These are phyloP conservation scores for Homarus gammarus DNA, from an alignment of 2,888 invertebrate genomes.

Conservation along the genomic window DNA sequence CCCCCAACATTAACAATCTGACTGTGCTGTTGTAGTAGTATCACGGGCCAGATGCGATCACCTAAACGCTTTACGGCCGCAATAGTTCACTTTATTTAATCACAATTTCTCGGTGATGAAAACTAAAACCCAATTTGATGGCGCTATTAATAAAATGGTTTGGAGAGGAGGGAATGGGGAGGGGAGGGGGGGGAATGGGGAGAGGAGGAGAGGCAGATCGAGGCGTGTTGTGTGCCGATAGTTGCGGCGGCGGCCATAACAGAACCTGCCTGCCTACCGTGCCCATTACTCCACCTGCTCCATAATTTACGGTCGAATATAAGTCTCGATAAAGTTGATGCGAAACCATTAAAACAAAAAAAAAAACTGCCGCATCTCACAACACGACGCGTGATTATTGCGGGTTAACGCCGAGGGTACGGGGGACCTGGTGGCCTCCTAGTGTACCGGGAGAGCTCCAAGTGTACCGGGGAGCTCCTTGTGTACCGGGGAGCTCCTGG, in stretches of 20 bases:
- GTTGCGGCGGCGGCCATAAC: not conserved
- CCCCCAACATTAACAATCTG: not conserved
- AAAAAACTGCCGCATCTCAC: not conserved
- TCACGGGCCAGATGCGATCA: not conserved
- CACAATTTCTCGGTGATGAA: not conserved
- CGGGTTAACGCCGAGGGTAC: too few species aligned
- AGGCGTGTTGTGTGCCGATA: not conserved
- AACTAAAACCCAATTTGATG: not conserved
- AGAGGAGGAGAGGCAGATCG: too few species aligned
- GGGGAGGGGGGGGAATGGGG: not conserved
- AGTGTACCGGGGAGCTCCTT: too few species aligned
- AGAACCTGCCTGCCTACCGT: not conserved
- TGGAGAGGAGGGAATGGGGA: not conserved
- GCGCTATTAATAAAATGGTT: not conserved
- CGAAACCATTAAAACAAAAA: constrained; percentile 2
- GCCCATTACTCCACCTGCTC: too few species aligned
- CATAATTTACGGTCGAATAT: not conserved
- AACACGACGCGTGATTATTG: too few species aligned
- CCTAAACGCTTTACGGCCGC: not conserved
- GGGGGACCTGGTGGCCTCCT: too few species aligned
- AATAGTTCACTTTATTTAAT: not conserved
- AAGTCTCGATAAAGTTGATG: constrained; percentile 8
- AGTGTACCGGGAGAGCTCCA: too few species aligned
- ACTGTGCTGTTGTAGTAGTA: not conserved
- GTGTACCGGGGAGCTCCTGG: too few species aligned